Evolutionary conservation across 1,140 invertebrate species (phyloP), one percentile per base, ranked within the genome.

Genomic region (Atta cephalotes): DNA sequence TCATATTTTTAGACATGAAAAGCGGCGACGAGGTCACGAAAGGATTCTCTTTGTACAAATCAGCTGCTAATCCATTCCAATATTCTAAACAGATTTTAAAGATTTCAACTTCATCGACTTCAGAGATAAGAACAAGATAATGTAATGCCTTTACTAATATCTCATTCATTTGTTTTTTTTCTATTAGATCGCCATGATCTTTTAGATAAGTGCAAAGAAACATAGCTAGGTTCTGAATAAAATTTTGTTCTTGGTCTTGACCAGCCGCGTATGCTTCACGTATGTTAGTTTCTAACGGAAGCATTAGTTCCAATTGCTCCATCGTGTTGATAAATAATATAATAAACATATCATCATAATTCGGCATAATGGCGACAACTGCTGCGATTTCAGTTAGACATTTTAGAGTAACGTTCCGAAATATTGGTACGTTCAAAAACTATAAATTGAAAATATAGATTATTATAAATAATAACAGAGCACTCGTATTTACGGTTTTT

Each of bases 11-110:
- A 51, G 91, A 81, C 72, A 95, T 91, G 77, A 95, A 95, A 10
- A 96, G 85, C 4, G 95, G 93, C 1, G 95, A 74, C 0, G 90
- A 31, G 49, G 94, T 71, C 63, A 92, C 77, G 82, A 95, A 96
- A 28, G 97, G 96, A 92, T 96, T 96, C 90, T 97, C 97, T 93
- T 97, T 97, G 93, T 99, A 99, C 77, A 99, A 95, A 93, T 99
- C 98, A 74, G 98, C 96, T 21, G 98, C 97, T 28, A 99, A 95
- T 81, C 97, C 97, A 96, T 99, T 99, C 99, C 99, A 99, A 95
- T 99, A 99, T 94, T 99, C 99, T 28, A 99, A 95, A 94, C 99
- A 99, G 87, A 99, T 99, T 96, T 99, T 99, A 94, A 99, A 99
- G 81, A 99, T 99, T 96, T 99, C 99, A 0, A 99, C 98, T 93